These are phyloP conservation scores for Pocota personata DNA, from an alignment of 2,888 invertebrate genomes.

Conservation along the genomic window DNA sequence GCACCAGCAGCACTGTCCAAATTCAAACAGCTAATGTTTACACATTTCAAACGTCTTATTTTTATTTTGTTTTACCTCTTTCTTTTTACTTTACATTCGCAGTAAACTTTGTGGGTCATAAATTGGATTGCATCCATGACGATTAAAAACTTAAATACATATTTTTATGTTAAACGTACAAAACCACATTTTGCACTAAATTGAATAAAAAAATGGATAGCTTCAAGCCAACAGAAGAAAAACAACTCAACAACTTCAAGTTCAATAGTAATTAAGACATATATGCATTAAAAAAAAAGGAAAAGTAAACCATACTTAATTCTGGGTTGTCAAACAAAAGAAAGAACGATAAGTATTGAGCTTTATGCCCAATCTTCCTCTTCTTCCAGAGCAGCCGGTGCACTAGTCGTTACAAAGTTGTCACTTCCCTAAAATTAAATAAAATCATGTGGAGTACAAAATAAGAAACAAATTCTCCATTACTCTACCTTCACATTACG, in stretches of 20 bases:
- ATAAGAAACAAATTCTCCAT: slow-evolving; percentile 3
- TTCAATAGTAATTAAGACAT: neutral
- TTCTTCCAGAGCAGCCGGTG: slow-evolving; percentile 75
- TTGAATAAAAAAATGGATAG: slow-evolving; percentile 5
- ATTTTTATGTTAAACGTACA: neutral
- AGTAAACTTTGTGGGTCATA: neutral
- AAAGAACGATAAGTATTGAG: neutral
- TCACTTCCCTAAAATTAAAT: slow-evolving; percentile 68
- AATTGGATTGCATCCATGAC: neutral
- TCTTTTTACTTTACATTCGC: slow-evolving; percentile 7
- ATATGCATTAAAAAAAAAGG: neutral
- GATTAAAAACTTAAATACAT: slow-evolving; percentile 25
- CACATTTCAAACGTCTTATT: neutral
- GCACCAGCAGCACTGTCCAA: too few relatives aligned
- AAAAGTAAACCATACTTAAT: neutral
- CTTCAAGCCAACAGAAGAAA: slow-evolving; percentile 35
- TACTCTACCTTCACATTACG: slow-evolving; percentile 77
- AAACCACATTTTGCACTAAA: slow-evolving; percentile 41
- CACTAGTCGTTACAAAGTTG: slow-evolving; percentile 64
- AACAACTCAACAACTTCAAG: slow-evolving; percentile 14
- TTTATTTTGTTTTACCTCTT: neutral
- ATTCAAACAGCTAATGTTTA: neutral
- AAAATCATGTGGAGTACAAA: neutral
- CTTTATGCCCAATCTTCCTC: slow-evolving; percentile 76
- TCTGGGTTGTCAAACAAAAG: slow-evolving; percentile 24